Percentiles rank a stretch among this genome's conserved stretches.
phyloP scores from a whole-genome alignment of 2,113 vertebrate genomes.

The Myiozetetes cayanensis region DNA sequence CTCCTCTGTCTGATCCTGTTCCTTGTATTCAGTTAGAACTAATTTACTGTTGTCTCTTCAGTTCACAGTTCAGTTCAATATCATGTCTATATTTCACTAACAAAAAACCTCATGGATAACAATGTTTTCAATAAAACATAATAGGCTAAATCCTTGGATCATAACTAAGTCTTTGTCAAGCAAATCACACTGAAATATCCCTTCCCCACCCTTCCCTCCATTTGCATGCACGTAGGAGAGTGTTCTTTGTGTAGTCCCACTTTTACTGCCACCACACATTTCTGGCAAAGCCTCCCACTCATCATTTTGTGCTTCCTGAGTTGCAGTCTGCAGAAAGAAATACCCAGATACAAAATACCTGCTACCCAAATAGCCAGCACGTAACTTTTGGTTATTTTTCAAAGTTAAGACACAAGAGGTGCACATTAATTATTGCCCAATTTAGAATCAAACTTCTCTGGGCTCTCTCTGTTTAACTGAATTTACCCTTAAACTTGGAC shows the following conservation, averaged over 20 bases:
- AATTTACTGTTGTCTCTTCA: background rate
- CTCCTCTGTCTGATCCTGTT: background rate
- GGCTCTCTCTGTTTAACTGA: background rate
- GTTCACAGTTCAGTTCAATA: background rate
- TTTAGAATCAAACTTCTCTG: background rate
- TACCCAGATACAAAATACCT: background rate
- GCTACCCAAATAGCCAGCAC: background rate
- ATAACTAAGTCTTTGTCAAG: background rate
- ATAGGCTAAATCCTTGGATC: background rate
- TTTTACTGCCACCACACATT: background rate
- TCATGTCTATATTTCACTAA: background rate
- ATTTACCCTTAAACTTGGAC: background rate
- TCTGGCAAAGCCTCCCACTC: background rate
- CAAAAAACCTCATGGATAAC: background rate
- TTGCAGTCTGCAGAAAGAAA: background rate
- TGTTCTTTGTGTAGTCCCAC: background rate
- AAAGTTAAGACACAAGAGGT: background rate
- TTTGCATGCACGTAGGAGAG: background rate
- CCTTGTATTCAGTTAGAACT: background rate
- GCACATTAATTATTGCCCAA: background rate
- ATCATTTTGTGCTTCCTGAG: background rate
- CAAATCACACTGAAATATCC: background rate
- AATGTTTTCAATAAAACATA: background rate
- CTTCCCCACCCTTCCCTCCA: background rate
- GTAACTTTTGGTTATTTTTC: background rate